A percentile compares a stretch with the other conserved stretches of the same genome.
Conservation (phyloP, 2,888 invertebrate genomes). For the Lasiommata megera region DNA sequence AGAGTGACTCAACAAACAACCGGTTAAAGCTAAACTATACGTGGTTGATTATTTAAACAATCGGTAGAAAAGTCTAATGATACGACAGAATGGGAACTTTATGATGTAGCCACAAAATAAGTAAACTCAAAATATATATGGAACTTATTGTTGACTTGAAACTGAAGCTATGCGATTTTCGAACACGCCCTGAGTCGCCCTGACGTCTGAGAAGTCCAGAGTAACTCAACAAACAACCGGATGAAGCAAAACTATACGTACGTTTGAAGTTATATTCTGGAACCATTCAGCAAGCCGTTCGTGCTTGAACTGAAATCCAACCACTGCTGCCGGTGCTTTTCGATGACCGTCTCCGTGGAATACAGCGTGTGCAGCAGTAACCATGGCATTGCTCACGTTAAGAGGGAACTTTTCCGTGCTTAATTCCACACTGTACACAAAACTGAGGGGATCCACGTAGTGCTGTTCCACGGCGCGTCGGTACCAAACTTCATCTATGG, state of each 20-base stretch:
- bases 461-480: slow-evolving; percentile 93
- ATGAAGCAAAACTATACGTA: slow-evolving; percentile 52
- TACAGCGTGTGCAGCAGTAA: slow-evolving; percentile 93
- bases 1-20: too few relatives aligned
- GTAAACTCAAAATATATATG: too few relatives aligned
- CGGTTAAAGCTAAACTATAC: too few relatives aligned
- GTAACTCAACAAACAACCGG: too few relatives aligned
- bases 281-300: slow-evolving; percentile 88
- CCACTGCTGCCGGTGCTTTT: slow-evolving; percentile 85
- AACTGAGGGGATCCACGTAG: slow-evolving; percentile 87
- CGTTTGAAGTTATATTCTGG: slow-evolving; percentile 89
- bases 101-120: too few relatives aligned
- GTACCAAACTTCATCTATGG: slow-evolving; percentile 95
- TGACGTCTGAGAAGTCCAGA: too few relatives aligned
- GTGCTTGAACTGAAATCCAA: slow-evolving; percentile 91
- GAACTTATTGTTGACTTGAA: too few relatives aligned
- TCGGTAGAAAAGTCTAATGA: too few relatives aligned
- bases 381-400: slow-evolving; percentile 85
- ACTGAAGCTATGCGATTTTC: too few relatives aligned
- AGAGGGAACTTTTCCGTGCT: slow-evolving; percentile 67
- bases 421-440: slow-evolving; percentile 84
- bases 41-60: too few relatives aligned
- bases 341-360: slow-evolving; percentile 83
- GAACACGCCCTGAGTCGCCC: too few relatives aligned
- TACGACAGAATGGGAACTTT: too few relatives aligned